Conservation (phyloP, 2,113 vertebrate genomes). For the Ctenodactylus gundi region DNA sequence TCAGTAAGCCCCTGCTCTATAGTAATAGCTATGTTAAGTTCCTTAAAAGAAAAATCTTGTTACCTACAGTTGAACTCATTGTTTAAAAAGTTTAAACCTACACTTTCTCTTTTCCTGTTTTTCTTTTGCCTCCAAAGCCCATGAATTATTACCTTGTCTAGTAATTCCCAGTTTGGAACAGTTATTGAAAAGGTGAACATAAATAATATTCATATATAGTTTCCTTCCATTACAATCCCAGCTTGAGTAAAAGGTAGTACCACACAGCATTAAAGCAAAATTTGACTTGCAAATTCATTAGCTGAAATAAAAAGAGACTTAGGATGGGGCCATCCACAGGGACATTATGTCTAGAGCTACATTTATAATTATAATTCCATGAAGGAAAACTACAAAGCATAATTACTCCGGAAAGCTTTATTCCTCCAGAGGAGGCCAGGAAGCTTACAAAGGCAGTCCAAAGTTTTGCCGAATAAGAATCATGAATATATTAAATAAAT, state of each 20-base stretch:
- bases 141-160: not conserved
- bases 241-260: not conserved
- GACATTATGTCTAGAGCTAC: not conserved
- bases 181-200: not conserved
- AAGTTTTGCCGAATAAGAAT: not conserved
- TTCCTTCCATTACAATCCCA: not conserved
- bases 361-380: slow-evolving; percentile 24
- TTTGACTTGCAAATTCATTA: slow-evolving; percentile 10
- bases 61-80: not conserved
- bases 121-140: not conserved
- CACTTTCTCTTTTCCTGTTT: no score
- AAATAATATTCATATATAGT: not conserved
- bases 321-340: not conserved
- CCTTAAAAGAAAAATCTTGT: not conserved
- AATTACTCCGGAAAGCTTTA: slow-evolving; percentile 27
- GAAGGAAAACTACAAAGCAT: not conserved
- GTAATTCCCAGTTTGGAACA: not conserved
- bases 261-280: not conserved
- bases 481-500: not conserved
- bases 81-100: not conserved
- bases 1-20: not conserved
- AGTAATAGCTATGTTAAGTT: not conserved
- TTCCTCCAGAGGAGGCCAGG: not conserved
- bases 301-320: not conserved
- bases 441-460: not conserved